Evolutionary conservation across 2,797 vertebrate genomes (phyloP).

Genomic region (Picus viridis): DNA sequence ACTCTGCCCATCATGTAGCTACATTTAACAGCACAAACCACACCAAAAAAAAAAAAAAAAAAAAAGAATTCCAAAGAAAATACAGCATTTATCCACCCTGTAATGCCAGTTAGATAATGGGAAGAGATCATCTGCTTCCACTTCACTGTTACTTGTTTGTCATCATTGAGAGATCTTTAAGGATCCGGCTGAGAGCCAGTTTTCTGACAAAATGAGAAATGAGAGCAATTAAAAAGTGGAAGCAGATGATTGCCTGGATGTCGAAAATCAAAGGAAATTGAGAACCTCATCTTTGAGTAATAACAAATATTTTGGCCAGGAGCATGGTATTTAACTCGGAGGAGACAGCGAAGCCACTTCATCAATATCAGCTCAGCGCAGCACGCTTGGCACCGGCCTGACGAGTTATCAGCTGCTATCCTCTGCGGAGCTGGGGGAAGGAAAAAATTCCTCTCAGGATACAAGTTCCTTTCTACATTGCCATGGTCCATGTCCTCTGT

Average conservation of each 20-base stretch:
- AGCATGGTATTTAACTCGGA: conserved; percentile 33
- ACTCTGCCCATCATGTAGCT: not conserved
- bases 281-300: conserved; percentile 31
- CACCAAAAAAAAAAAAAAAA: not conserved
- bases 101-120: not conserved
- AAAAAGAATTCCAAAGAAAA: not conserved
- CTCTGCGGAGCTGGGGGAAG: not conserved
- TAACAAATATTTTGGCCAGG: conserved; percentile 58
- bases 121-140: conserved; percentile 51
- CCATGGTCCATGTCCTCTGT: not conserved
- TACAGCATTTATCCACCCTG: not conserved
- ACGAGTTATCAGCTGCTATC: conserved; percentile 20
- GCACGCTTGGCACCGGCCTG: not conserved
- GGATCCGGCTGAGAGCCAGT: not conserved
- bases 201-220: conserved; percentile 56
- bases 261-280: conserved; percentile 54
- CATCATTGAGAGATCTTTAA: conserved; percentile 30
- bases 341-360: conserved; percentile 47
- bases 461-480: not conserved
- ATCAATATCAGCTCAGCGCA: conserved; percentile 36
- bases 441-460: not conserved
- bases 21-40: not conserved
- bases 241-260: conserved; percentile 35
- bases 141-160: not conserved
- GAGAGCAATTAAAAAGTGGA: conserved; percentile 60